Evolutionary conservation across 2,113 vertebrate genomes (phyloP).

Genomic region (Heloderma charlesbogerti): DNA sequence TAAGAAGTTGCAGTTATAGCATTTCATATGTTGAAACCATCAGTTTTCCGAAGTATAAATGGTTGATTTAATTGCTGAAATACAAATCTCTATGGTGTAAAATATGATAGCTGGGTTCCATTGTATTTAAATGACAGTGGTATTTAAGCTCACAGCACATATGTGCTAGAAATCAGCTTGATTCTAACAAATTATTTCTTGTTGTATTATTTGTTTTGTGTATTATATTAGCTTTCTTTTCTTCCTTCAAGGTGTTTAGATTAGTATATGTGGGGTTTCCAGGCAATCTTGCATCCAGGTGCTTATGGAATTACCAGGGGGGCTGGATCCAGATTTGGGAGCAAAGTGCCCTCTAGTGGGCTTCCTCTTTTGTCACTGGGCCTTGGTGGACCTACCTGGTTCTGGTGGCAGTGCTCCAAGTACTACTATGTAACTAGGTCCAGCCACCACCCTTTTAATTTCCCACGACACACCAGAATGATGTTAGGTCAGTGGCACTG

Average conservation of each 20-base stretch:
- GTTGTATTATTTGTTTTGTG: not conserved
- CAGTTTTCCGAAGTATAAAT: slow-evolving; percentile 49
- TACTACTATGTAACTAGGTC: not conserved
- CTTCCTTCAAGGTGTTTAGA: not conserved
- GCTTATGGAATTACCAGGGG: slow-evolving; percentile 37
- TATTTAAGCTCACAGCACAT: slow-evolving; percentile 15
- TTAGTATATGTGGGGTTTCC: not conserved
- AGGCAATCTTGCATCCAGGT: not conserved
- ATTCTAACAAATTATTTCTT: slow-evolving; percentile 29
- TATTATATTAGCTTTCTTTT: not conserved
- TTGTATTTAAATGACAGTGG: not conserved
- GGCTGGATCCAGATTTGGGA: not conserved
- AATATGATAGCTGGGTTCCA: slow-evolving; percentile 49
- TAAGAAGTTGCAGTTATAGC: slow-evolving; percentile 48
- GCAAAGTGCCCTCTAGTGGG: not conserved
- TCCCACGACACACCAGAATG: not conserved
- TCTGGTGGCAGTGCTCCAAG: not conserved
- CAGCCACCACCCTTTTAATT: not conserved
- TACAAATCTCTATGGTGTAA: slow-evolving; percentile 47
- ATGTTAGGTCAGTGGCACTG: not conserved
- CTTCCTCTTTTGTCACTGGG: not conserved
- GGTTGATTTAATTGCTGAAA: slow-evolving; percentile 58
- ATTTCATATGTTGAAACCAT: slow-evolving; percentile 38
- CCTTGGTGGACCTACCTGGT: not conserved
- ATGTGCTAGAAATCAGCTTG: slow-evolving; percentile 31